phyloP scores from a whole-genome alignment of 2,888 invertebrate genomes.

The Luffia ferchaultella region DNA sequence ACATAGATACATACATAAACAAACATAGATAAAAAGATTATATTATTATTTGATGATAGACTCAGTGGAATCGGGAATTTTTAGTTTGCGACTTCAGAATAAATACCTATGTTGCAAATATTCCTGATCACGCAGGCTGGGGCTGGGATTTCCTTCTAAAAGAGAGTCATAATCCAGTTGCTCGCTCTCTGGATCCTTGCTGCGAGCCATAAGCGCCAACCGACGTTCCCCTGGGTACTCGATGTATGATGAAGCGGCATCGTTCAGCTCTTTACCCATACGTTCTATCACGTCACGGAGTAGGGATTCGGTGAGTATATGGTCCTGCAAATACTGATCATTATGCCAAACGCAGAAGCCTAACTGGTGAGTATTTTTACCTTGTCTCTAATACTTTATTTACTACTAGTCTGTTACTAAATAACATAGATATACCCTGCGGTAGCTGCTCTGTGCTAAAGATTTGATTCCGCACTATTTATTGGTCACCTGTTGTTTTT shows the following conservation, averaged over 20 bases:
- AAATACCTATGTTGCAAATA: slow-evolving; percentile 81
- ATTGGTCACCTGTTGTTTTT: too few species aligned
- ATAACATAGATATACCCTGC: not conserved
- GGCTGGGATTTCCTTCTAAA: slow-evolving; percentile 74
- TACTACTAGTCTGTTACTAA: not conserved
- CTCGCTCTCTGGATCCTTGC: slow-evolving; percentile 66
- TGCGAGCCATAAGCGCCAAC: slow-evolving; percentile 57
- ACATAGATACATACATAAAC: too few species aligned
- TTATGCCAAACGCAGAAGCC: too few species aligned
- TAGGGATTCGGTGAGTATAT: slow-evolving; percentile 73
- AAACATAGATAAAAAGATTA: too few species aligned
- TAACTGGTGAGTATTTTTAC: not conserved
- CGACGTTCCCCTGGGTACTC: slow-evolving; percentile 67
- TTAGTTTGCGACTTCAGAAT: too few species aligned
- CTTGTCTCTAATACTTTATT: not conserved
- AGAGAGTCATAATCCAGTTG: slow-evolving; percentile 78
- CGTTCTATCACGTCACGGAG: slow-evolving; percentile 80
- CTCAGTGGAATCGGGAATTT: too few species aligned
- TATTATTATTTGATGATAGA: too few species aligned
- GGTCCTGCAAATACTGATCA: slow-evolving; percentile 59
- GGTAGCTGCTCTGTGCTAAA: not conserved
- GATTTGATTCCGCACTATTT: too few species aligned
- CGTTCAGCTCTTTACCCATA: slow-evolving; percentile 78
- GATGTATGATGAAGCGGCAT: slow-evolving; percentile 70
- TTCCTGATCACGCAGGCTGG: slow-evolving; percentile 87